Evolutionary conservation across 1,140 invertebrate species (phyloP), one percentile per base, ranked within the genome.

Genomic region (Lucilia sericata): DNA sequence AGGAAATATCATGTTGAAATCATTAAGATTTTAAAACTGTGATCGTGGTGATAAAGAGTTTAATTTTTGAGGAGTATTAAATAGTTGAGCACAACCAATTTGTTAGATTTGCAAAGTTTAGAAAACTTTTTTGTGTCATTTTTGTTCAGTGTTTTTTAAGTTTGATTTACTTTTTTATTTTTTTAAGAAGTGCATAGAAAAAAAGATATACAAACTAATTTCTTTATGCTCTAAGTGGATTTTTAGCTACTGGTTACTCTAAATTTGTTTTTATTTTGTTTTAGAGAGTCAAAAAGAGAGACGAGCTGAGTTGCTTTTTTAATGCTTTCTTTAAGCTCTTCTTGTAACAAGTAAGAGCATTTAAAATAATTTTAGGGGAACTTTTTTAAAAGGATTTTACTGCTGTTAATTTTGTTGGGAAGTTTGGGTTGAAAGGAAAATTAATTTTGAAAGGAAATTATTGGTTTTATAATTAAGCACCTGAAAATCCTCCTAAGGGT

Each of bases 401-500:
- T 17, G 51, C 10, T 42, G 42, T 42, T 42, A 42, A 7, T 3
- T 42, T 42, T 42, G 17, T 4, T 17, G 51, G 51, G 51, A 14
- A 10, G 17, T n/a, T 17, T 55, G 51, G 42, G 5, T 60, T 60
- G 14, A n/a, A 30, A 30, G 25, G 25, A 3, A 2, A 30, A 3
- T 30, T 30, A 60, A 60, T 60, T 2, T 60, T 55, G 9, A 70
- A 70, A 70, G 9, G 5, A 25, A 21, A 21, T 19, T 21, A 60
- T n/a, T 70, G 19, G 65, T 70, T 21, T 60, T 21, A 25, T 21
- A 80, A 80, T 80, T 80, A 49, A 80, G 82, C 88, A 91, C 90
- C 90, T 87, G 90, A 90, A 86, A 91, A 91, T 78, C 90, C 90
- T 76, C 90, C 90, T 13, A 91, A 81, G 34, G 90, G 90, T 36